A percentile compares a stretch with the other conserved stretches of the same genome.
Conservation (phyloP, 2,888 invertebrate species). For the Dicyrtoma fusca region DNA sequence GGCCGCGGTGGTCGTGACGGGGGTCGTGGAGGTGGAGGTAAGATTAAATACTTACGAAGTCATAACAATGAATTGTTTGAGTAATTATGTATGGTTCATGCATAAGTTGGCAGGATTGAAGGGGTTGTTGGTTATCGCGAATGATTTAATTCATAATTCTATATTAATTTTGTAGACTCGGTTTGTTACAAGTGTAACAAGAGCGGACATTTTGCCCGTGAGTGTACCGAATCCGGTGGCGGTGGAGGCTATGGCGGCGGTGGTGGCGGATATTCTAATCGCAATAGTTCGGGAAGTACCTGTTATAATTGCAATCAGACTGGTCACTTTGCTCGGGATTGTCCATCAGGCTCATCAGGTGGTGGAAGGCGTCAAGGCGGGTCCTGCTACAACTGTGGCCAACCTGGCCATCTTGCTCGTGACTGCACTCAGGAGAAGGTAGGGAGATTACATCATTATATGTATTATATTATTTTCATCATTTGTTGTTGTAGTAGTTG, state of each 20-base stretch:
- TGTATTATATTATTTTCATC: background rate
- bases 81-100: background rate
- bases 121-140: too few species aligned
- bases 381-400: slow-evolving; percentile 61
- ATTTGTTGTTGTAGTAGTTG: too few species aligned
- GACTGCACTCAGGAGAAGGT: slow-evolving; percentile 53
- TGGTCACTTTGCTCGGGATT: slow-evolving; percentile 33
- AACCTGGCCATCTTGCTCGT: slow-evolving; percentile 61
- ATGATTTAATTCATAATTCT: background rate
- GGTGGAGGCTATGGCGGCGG: slow-evolving; percentile 13
- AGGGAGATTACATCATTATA: background rate
- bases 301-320: slow-evolving; percentile 27
- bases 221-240: slow-evolving; percentile 15
- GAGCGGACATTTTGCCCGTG: slow-evolving; percentile 26
- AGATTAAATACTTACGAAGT: background rate
- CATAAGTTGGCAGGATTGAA: background rate
- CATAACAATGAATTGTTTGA: too few species aligned
- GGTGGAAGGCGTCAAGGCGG: background rate
- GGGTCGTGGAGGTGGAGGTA: slow-evolving; percentile 58
- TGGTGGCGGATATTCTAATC: slow-evolving; percentile 19
- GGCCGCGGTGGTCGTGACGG: background rate
- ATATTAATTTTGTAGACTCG: slow-evolving; percentile 58
- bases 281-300: slow-evolving; percentile 22
- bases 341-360: background rate
- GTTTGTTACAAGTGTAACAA: slow-evolving; percentile 55